Base-by-base conservation (phyloP, 1,140 invertebrate species). In the Pseudomyrmex concolor region DNA sequence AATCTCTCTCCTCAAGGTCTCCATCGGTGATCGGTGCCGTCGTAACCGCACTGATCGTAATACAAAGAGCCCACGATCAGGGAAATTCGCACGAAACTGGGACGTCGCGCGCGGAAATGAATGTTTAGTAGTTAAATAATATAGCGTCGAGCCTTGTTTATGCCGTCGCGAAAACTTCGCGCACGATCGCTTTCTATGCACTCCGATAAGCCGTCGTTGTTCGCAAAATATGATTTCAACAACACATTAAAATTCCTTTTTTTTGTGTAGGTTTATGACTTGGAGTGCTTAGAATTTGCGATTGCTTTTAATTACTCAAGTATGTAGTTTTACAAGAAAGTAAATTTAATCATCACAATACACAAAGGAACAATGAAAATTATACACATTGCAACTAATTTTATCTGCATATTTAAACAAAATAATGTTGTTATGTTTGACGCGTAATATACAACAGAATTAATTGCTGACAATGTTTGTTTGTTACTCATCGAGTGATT, bases 1-100 rank as follows among this genome's bases (percentile, higher is more conserved):
- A 85, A 88, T 85, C 55, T 67, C 43, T 43, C 76, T 57, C 5
- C 5, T 85, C 83, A 82, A 88, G 86, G 74, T 88, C 55, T 63
- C 22, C 10, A 22, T 51, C 12, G 45, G 34, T 71, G 68, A 12
- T n/a, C 10, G 64, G 9, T 9, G 54, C 45, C 17, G 12, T 17
- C 54, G 60, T 51, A 51, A 51, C 13, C 17, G 43, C 63, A 10
- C 12, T 15, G 10, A 57, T 43, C 59, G 15, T 15, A 71, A 63
- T 70, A 64, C 51, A 54, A 54, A 2, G 13, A 13, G 25, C 19
- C 4, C 17, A 15, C 10, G 45, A 25, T 34, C 54, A 19, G 54
- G 34, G 66, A 80, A 76, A 80, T 59, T 80, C 4, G 12, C 43
- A 25, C 15, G 60, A 76, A 78, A 80, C 66, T 80, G 54, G 66